Percentiles rank a stretch among this genome's conserved stretches.
phyloP scores from a whole-genome alignment of 2,888 invertebrate genomes.

The Netelia melanura region DNA sequence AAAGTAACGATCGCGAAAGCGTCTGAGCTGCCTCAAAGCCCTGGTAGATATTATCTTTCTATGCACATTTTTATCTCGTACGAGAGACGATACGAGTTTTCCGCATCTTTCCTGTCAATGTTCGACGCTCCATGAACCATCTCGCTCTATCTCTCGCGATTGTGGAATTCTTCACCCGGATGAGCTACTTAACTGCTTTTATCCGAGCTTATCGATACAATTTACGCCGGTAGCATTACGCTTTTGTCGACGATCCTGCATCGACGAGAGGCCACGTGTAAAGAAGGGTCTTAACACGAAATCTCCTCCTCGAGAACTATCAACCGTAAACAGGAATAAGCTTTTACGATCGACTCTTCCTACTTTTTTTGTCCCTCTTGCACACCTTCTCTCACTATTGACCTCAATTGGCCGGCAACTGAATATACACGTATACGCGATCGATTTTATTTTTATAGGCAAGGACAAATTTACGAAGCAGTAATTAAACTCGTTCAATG shows the following conservation, averaged over 20 bases:
- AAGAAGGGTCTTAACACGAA: conserved; percentile 59
- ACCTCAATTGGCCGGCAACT: conserved; percentile 26
- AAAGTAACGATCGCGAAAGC: no score
- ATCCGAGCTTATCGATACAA: conserved; percentile 66
- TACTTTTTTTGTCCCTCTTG: background rate
- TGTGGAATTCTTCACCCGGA: conserved; percentile 60
- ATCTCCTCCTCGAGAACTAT: conserved; percentile 38
- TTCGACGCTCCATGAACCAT: background rate
- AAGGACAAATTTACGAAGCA: background rate
- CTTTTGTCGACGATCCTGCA: conserved; percentile 52
- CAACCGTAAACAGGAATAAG: conserved; percentile 51
- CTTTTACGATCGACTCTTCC: conserved; percentile 29
- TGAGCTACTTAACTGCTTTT: conserved; percentile 56
- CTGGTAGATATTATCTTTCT: no score
- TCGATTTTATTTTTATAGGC: background rate
- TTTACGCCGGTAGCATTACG: conserved; percentile 61
- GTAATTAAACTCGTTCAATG: background rate
- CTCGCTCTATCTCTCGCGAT: conserved; percentile 10
- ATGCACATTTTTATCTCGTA: background rate
- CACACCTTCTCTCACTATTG: background rate
- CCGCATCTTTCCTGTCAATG: background rate
- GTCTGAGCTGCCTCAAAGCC: no score
- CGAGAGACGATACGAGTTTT: background rate
- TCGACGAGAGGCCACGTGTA: conserved; percentile 47
- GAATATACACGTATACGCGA: background rate